Conservation (phyloP, 2,113 vertebrate genomes). For the Eretmochelys imbricata region DNA sequence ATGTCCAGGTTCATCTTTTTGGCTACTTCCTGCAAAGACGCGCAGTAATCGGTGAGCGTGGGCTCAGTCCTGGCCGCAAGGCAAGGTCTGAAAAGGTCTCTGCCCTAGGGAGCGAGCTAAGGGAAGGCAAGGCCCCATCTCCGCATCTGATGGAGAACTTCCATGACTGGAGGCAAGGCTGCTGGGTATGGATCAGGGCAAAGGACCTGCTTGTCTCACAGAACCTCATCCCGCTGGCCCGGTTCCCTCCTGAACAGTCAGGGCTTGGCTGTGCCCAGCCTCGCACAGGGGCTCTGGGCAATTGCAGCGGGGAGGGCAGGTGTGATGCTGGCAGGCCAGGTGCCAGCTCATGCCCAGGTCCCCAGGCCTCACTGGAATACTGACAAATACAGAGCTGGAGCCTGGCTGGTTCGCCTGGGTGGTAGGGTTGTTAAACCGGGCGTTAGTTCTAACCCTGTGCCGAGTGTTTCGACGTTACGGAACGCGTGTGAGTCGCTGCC, state of each 20-base stretch:
- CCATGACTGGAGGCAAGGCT: neutral
- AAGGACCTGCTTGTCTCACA: neutral
- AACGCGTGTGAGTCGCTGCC: neutral
- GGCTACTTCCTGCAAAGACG: constrained; percentile 88
- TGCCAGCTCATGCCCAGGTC: neutral
- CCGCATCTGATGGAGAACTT: neutral
- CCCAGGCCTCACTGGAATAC: neutral
- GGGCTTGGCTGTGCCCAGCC: neutral
- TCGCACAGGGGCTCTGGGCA: neutral
- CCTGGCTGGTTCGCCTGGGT: neutral
- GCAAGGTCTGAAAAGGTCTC: neutral
- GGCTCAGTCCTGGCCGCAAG: neutral
- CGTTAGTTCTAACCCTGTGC: neutral
- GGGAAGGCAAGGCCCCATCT: neutral
- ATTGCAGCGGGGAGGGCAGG: neutral
- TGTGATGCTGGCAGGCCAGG: neutral
- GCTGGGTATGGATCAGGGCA: neutral
- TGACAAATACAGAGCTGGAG: neutral
- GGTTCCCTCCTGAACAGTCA: neutral
- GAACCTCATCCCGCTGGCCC: neutral
- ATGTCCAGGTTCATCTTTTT: constrained; percentile 94
- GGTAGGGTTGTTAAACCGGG: neutral
- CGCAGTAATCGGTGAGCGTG: accelerated
- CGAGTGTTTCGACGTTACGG: neutral
- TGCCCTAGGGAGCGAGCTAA: neutral